Conservation (phyloP, 2,888 invertebrate species). For the Andrena trimmerana region DNA sequence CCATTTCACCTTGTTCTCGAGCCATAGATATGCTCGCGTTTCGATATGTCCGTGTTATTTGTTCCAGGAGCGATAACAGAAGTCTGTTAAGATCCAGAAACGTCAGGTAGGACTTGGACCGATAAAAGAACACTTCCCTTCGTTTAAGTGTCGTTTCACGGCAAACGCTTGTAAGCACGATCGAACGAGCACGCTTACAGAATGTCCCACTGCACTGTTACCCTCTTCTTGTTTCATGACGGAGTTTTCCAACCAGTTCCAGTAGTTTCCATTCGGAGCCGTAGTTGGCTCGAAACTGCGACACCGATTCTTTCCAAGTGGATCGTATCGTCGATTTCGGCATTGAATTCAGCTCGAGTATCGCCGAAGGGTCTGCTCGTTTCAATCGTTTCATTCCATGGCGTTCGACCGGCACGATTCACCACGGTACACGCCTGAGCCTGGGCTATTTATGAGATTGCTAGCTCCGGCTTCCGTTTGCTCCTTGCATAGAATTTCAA, state of each 20-base stretch:
- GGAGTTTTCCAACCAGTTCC: constrained; percentile 55
- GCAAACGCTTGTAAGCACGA: constrained; percentile 33
- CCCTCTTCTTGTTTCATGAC: constrained; percentile 51
- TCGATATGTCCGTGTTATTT: no score
- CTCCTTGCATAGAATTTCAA: constrained; percentile 3
- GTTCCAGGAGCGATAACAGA: background rate
- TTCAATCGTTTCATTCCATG: constrained; percentile 64
- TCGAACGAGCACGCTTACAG: constrained; percentile 52
- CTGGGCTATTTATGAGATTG: constrained; percentile 51
- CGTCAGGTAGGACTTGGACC: background rate
- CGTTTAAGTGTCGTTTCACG: constrained; percentile 11
- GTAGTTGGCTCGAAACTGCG: constrained; percentile 58
- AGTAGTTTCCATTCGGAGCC: constrained; percentile 55
- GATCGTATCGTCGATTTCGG: constrained; percentile 73
- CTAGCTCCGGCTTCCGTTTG: background rate
- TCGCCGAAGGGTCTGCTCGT: constrained; percentile 63
- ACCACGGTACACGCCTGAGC: constrained; percentile 33
- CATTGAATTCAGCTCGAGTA: constrained; percentile 63
- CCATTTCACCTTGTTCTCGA: no score
- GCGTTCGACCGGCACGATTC: constrained; percentile 56
- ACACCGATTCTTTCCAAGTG: constrained; percentile 64
- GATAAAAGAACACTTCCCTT: constrained; percentile 11
- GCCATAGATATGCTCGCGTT: no score
- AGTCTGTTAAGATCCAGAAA: background rate
- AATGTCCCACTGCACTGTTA: constrained; percentile 54